phyloP scores from a whole-genome alignment of 2,888 invertebrate species.

The Herminia tarsipennalis region DNA sequence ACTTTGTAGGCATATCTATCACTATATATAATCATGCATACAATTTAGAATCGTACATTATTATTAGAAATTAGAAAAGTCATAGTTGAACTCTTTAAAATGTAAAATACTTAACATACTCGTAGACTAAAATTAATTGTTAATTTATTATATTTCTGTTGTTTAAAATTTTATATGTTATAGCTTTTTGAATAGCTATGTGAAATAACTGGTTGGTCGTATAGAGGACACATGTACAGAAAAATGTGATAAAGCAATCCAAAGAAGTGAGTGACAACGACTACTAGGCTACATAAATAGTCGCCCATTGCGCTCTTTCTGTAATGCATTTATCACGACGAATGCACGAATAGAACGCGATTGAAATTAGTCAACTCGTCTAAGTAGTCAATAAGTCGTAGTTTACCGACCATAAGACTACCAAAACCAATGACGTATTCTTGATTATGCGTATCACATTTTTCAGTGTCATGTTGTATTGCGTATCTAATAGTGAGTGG shows the following conservation, averaged over 20 bases:
- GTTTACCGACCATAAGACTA: no score
- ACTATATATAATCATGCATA: slow-evolving; percentile 49
- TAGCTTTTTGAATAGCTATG: slow-evolving; percentile 61
- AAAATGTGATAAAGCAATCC: slow-evolving; percentile 11
- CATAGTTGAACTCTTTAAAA: slow-evolving; percentile 33
- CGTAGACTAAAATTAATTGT: slow-evolving; percentile 43
- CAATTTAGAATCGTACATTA: slow-evolving; percentile 18
- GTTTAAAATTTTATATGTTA: slow-evolving; percentile 46
- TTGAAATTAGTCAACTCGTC: no score
- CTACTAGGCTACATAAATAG: no score
- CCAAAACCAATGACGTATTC: not conserved
- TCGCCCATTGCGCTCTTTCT: no score
- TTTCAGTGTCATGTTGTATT: slow-evolving; percentile 28
- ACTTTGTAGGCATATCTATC: slow-evolving; percentile 21
- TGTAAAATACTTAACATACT: slow-evolving; percentile 42
- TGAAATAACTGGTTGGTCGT: slow-evolving; percentile 42
- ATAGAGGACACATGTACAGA: slow-evolving; percentile 20
- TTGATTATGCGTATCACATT: slow-evolving; percentile 5
- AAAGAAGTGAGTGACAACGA: not conserved
- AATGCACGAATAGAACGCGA: no score
- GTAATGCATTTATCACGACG: no score
- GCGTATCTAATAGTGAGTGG: slow-evolving; percentile 44
- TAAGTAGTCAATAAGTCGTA: no score
- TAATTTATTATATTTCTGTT: slow-evolving; percentile 44
- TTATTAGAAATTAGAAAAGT: slow-evolving; percentile 31